phyloP scores from a whole-genome alignment of 2,113 vertebrate species.

The Dipodomys spectabilis region DNA sequence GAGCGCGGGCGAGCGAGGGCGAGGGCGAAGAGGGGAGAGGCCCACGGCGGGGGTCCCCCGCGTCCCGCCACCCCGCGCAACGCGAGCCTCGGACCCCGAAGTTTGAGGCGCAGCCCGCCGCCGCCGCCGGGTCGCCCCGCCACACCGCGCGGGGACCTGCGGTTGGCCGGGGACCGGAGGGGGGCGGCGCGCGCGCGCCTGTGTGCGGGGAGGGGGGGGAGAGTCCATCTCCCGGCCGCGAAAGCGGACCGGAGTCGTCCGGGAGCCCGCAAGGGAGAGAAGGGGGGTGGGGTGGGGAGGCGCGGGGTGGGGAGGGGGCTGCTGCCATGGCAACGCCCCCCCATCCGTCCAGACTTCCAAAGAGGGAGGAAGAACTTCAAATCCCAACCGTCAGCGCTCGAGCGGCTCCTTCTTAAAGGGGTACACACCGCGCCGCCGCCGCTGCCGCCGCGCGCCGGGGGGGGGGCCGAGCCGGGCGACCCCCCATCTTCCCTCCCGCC shows the following conservation, averaged over 20 bases:
- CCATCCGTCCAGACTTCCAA: slow-evolving; percentile 78
- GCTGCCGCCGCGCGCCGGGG: slow-evolving; percentile 54
- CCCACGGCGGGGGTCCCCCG: background rate
- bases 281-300: no score
- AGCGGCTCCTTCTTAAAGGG: slow-evolving; percentile 88
- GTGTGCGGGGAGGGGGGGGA: background rate
- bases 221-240: slow-evolving; percentile 69
- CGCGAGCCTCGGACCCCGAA: slow-evolving; percentile 52
- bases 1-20: background rate
- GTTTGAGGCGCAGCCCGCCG: slow-evolving; percentile 58
- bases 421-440: slow-evolving; percentile 72
- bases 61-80: background rate
- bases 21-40: no score
- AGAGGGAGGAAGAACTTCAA: slow-evolving; percentile 86
- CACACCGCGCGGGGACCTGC: no score
- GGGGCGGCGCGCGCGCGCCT: no score
- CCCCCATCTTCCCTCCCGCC: slow-evolving; percentile 71
- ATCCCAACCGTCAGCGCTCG: slow-evolving; percentile 89
- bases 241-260: slow-evolving; percentile 53
- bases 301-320: background rate
- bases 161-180: no score
- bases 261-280: slow-evolving; percentile 20
- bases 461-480: slow-evolving; percentile 71
- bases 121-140: no score
- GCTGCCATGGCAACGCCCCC: slow-evolving; percentile 75